Evolutionary conservation across 2,888 invertebrate genomes (phyloP), one percentile per base, ranked within the genome.

Genomic region (Brachypalpus laphriformis): DNA sequence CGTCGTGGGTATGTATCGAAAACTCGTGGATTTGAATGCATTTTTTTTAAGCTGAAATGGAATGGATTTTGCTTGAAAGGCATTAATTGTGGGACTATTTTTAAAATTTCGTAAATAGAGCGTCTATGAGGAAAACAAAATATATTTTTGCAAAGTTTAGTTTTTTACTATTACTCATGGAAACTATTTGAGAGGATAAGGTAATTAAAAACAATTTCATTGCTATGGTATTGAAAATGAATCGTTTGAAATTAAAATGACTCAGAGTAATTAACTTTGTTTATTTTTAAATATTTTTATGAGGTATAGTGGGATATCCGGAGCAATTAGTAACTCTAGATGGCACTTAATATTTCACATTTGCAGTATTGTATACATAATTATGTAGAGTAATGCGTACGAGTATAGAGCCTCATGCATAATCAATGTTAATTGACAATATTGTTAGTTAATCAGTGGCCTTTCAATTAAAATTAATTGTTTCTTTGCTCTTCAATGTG

Each of bases 11-110:
- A 14, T n/a, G n/a, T 22, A 20, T 49, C 31, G 31, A 31, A 61
- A 45, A 47, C n/a, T 20, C 22, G 9, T 31, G 18, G 6, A 66
- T 14, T 16, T 8, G 14, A 22, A 47, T 51, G 37, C 14, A 66
- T 34, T 49, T n/a, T 22, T 4, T 25, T 31, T 25, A n/a, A n/a
- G n/a, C n/a, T n/a, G n/a, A n/a, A n/a, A 31, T 8, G 8, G 18
- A 65, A 22, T 22, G 31, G 0, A 47, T 45, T 56, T 57, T 31
- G 40, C 45, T 56, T 56, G 14, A 20, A 28, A n/a, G 20, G 20
- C 31, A 18, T 16, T 16, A 66, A 66, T 66, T 28, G 56, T 37
- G 37, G 20, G 31, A 34, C 22, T 63, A 34, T 45, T 63, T 63
- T 63, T 63, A 47, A 47, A 42, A 47, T 42, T 25, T 42, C 42